Evolutionary conservation across 2,888 invertebrate genomes (phyloP), one percentile per base, ranked within the genome.

Genomic region (Cheilosia scutellata): DNA sequence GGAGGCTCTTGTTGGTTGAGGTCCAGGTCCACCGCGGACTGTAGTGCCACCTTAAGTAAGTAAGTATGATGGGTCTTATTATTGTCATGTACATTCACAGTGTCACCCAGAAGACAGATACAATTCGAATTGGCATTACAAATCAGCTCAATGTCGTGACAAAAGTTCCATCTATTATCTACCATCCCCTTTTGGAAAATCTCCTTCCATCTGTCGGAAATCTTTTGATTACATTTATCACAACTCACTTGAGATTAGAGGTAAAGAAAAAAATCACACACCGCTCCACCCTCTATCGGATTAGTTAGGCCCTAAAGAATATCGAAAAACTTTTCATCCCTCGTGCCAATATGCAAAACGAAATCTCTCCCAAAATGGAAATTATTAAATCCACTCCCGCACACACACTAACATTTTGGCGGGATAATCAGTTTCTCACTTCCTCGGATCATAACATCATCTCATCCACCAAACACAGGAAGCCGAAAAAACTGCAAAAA

Each of bases 261-360:
- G 4, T 5, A 66, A 42, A 31, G n/a, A 53, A 40, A 31, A 57
- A 13, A 65, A 25, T 27, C 6, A 7, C 31, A 33, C 65, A 47
- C 65, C 29, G 25, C 51, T 42, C n/a, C 49, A 4, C 3, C 9
- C 20, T 20, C 9, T 33, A 27, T n/a, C 16, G 74, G 80, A 80
- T 75, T 60, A 66, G 9, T 20, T 58, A 80, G 72, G 72, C 70
- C 31, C 40, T 16, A 25, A 55, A 20, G 16, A 58, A 74, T 77
- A 86, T 77, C 66, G 76, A 72, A 82, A 82, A 82, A 86, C 57
- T 86, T 86, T 86, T 47, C 71, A 70, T 65, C 72, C 66, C 62
- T 62, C 11, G 70, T 65, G 84, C 80, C 84, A 82, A 82, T 82
- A 86, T 86, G 77, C 82, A 82, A 86, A 86, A 66, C 51, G 29